Evolutionary conservation across 2,797 vertebrate genomes (phyloP).

Genomic region (Channallabes apus): DNA sequence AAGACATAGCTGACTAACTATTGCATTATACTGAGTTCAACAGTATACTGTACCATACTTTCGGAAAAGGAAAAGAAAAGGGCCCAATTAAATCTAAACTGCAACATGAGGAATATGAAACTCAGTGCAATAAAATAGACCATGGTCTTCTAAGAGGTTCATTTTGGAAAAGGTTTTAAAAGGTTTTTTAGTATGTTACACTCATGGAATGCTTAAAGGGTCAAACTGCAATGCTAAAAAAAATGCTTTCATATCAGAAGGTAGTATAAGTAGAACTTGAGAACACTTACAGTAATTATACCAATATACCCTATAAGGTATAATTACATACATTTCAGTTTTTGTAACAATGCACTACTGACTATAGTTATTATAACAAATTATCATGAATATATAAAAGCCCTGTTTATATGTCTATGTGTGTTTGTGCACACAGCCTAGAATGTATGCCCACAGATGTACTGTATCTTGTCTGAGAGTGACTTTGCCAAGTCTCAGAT

Average conservation of each 20-base stretch:
- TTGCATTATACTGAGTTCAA: conserved; percentile 19
- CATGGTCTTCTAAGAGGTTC: not conserved
- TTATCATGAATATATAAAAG: not conserved
- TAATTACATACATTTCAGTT: not conserved
- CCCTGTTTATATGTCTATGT: not conserved
- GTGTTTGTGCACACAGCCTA: not conserved
- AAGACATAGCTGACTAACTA: conserved; percentile 14
- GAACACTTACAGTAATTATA: not conserved
- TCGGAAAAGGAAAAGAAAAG: not conserved
- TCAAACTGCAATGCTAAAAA: not conserved
- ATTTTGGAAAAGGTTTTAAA: not conserved
- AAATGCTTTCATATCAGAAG: conserved; percentile 1
- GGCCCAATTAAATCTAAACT: conserved; percentile 23
- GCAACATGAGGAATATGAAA: not conserved
- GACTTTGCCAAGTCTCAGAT: conserved; percentile 65
- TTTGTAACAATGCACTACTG: not conserved
- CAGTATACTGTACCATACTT: not conserved
- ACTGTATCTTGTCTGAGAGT: conserved; percentile 51
- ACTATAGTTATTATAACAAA: not conserved
- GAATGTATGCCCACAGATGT: conserved; percentile 54
- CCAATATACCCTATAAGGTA: not conserved
- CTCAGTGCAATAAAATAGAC: not conserved
- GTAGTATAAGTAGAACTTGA: not conserved
- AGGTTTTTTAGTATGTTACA: not conserved
- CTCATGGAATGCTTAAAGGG: not conserved